Evolutionary conservation across 1,140 invertebrate species (phyloP).

Genomic region (Drosophila quadrilineata): DNA sequence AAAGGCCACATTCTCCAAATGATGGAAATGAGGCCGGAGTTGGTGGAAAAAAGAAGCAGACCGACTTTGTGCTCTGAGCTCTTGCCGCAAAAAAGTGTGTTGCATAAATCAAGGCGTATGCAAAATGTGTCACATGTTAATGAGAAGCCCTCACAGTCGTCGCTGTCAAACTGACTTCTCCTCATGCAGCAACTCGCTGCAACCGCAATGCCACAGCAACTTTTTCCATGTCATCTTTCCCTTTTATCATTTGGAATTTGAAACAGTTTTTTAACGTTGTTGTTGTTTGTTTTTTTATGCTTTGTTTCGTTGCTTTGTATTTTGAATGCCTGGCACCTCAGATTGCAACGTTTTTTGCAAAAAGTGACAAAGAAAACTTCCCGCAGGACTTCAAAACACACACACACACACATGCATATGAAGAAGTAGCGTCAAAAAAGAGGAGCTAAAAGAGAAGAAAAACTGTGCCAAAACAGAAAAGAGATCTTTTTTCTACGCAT

Average conservation of each 20-base stretch:
- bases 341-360: constrained; percentile 12
- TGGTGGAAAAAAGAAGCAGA: background rate
- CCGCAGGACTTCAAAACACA: constrained; percentile 3
- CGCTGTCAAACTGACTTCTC: too few relatives aligned
- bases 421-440: background rate
- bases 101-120: constrained; percentile 11
- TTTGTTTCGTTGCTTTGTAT: background rate
- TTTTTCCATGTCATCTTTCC: background rate
- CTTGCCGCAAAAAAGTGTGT: background rate
- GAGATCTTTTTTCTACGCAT: background rate
- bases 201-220: background rate
- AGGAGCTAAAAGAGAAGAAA: background rate
- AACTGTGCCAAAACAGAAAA: constrained; percentile 18
- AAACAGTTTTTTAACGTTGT: background rate
- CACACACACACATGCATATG: constrained; percentile 9
- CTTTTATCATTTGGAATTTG: constrained; percentile 7
- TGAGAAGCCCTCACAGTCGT: constrained; percentile 20
- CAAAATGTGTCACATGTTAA: constrained; percentile 34
- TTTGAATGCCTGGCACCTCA: background rate
- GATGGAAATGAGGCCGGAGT: background rate
- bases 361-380: constrained; percentile 40
- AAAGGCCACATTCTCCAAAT: background rate
- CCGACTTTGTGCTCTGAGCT: background rate
- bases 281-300: too few relatives aligned
- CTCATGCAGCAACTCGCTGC: constrained; percentile 3